Evolutionary conservation across 1,140 invertebrate genomes (phyloP), one percentile per base, ranked within the genome.

Genomic region (roundworm (Caenorhabditis elegans)): DNA sequence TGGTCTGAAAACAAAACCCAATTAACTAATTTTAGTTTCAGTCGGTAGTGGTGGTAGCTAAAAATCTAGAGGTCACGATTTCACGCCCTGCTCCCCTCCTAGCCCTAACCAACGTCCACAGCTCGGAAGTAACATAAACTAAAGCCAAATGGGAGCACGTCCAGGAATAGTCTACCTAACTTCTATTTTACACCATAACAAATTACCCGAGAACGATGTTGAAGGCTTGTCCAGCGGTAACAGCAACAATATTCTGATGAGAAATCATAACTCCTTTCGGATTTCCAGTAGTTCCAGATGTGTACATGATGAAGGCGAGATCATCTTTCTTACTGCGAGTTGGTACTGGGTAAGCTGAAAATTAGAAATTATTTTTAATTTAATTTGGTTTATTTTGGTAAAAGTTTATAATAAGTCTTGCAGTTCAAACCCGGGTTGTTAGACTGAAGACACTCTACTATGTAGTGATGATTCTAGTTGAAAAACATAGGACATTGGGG

Each of bases 221-320:
- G 88, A 95, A 94, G 39, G 93, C 93, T 90, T 96, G 98, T 5
- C 95, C 94, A 87, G 95, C 94, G 87, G 97, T 93, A 3, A 95
- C 95, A 39, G 93, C 92, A 83, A 98, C 93, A 86, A 98, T 93
- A 91, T 98, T 98, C 84, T 92, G 93, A 90, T 99, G 96, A 0
- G 95, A 94, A 39, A 89, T 81, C 80, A 87, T 86, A 2, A 88
- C 86, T 75, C 90, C 90, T 91, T 96, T 96, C 0, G 95, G 95
- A 78, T 94, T 93, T 36, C 96, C 95, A 0, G 95, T 97, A 0
- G 95, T 96, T 1, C 96, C 96, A 85, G 94, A 95, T 0, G 96
- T 97, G 91, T 97, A 98, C 95, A 97, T 97, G 49, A 97, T 94
- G 86, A 97, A 95, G 22, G 95, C 95, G 17, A 93, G 93, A 87